Base-by-base conservation (phyloP, 2,888 invertebrate species). In the Apomyelois bistriatella region DNA sequence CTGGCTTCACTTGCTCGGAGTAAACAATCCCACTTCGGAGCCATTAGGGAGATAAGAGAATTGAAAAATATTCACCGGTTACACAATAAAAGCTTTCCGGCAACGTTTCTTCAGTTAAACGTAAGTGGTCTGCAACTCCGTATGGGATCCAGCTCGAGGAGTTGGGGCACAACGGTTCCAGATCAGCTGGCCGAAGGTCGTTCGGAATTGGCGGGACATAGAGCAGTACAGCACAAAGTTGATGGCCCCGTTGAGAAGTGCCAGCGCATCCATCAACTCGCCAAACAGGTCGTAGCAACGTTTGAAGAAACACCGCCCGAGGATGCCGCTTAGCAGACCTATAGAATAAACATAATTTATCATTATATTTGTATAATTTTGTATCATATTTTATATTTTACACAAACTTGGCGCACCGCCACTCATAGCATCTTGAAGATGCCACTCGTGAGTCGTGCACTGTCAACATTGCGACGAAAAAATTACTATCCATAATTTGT, bases 171-270 rank as follows among this genome's bases (percentile, higher is more conserved):
- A 92, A 53, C 89, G 90, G 10, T 92, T 93, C 62, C 92, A 89
- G 74, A 97, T 95, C 61, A 96, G 88, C 65, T 93, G 92, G 0
- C 93, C 92, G 73, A 95, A 96, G 1, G 95, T 95, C 16, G 93
- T 93, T 15, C 98, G 92, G 84, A 98, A 98, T 91, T 98, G 98
- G 55, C 96, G 93, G 54, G 97, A 97, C 98, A 98, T 98, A 53
- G 96, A 93, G 73, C 98, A 98, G 81, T 98, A 98, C 1, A 98
- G 92, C 22, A 98, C 95, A 79, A 98, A 98, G 85, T 98, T 98
- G 62, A 98, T 95, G 6, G 97, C 96, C 1, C 97, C 97, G 82
- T 98, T 98, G 57, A 97, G 92, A 30, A 98, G 92, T 0, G 98
- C 98, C 67, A 98, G 85, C 41, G 96, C 94, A 81, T 98, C 98